A percentile compares a stretch with the other conserved stretches of the same genome.
Evolutionary conservation across 2,113 vertebrate genomes (phyloP).

Genomic region (Perognathus longimembris): DNA sequence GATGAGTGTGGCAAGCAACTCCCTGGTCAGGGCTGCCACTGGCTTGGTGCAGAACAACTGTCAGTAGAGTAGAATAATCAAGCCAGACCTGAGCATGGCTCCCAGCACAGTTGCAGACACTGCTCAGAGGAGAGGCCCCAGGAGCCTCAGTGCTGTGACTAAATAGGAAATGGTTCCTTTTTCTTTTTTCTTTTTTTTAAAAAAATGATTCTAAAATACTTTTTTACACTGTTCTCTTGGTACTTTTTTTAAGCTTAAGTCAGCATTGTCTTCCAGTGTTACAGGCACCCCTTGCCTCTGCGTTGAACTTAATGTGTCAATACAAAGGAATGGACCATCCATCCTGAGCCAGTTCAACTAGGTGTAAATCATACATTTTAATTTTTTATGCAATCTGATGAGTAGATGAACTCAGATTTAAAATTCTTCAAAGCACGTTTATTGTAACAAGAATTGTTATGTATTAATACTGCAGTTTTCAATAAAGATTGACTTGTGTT

Average conservation of each 20-base stretch:
- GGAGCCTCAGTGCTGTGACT: constrained; percentile 82
- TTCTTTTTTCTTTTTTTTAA: constrained; percentile 79
- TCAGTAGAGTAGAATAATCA: constrained; percentile 81
- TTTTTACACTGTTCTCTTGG: constrained; percentile 86
- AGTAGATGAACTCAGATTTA: constrained; percentile 91
- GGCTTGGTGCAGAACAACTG: constrained; percentile 80
- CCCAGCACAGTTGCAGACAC: constrained; percentile 73
- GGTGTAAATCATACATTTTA: constrained; percentile 88
- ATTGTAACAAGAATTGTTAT: constrained; percentile 92
- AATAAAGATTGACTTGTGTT: constrained; percentile 94
- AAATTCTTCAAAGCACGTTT: constrained; percentile 92
- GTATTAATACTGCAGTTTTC: constrained; percentile 93
- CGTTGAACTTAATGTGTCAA: constrained; percentile 85
- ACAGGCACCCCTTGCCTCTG: constrained; percentile 85
- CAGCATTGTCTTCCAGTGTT: constrained; percentile 91
- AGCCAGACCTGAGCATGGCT: constrained; percentile 80
- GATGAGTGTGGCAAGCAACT: neutral
- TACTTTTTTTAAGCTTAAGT: constrained; percentile 89
- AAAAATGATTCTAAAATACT: constrained; percentile 80
- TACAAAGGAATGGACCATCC: constrained; percentile 85
- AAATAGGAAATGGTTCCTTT: constrained; percentile 84
- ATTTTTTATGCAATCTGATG: constrained; percentile 91
- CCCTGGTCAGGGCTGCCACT: neutral
- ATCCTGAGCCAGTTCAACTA: constrained; percentile 90
- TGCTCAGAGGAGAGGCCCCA: constrained; percentile 78